Evolutionary conservation across 2,888 invertebrate species (phyloP).

Genomic region (Caenorhabditis panamensis): DNA sequence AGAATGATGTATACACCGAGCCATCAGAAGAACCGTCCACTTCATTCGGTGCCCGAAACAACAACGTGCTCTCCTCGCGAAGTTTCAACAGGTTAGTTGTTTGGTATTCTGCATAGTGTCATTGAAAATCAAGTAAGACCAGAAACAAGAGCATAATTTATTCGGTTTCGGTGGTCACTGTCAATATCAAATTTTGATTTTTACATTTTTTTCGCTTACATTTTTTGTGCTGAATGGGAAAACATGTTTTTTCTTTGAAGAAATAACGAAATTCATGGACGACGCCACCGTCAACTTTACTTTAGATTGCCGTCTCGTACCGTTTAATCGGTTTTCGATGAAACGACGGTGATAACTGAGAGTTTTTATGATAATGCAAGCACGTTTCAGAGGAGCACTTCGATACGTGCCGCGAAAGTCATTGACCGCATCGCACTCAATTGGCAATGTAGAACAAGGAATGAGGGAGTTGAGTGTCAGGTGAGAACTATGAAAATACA

Average conservation of each 20-base stretch:
- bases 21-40: slow-evolving; percentile 56
- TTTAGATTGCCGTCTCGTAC: slow-evolving; percentile 51
- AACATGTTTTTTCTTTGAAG: slow-evolving; percentile 35
- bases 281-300: slow-evolving; percentile 41
- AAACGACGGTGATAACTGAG: slow-evolving; percentile 50
- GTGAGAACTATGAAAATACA: slow-evolving; percentile 36
- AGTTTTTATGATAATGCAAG: slow-evolving; percentile 36
- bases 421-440: slow-evolving; percentile 74
- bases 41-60: slow-evolving; percentile 58
- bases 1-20: slow-evolving; percentile 59
- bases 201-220: neutral
- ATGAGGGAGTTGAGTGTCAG: slow-evolving; percentile 61
- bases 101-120: too few relatives aligned
- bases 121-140: too few relatives aligned
- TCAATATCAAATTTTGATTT: too few relatives aligned
- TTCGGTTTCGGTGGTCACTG: too few relatives aligned
- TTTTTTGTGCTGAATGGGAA: neutral
- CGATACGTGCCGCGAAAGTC: slow-evolving; percentile 62
- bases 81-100: slow-evolving; percentile 60
- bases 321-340: slow-evolving; percentile 56
- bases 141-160: neutral
- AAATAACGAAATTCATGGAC: slow-evolving; percentile 26
- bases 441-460: slow-evolving; percentile 74
- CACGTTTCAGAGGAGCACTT: slow-evolving; percentile 57
- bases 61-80: slow-evolving; percentile 57